Evolutionary conservation across 1,140 invertebrate species (phyloP), one percentile per base, ranked within the genome.

Genomic region (Drosophila varians): DNA sequence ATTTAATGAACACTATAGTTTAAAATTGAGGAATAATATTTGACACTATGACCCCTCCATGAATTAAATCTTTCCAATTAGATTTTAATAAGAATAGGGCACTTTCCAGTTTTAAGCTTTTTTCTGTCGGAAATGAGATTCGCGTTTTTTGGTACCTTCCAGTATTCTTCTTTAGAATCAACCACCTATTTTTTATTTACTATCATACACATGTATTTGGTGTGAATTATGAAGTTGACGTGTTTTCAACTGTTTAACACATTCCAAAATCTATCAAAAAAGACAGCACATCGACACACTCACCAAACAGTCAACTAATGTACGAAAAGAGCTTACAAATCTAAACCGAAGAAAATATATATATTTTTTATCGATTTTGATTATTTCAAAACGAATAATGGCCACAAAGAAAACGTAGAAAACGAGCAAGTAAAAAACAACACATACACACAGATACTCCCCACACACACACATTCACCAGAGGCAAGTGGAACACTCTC

Each of bases 321-420:
- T 42, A 68, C 62, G 48, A 75, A 61, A 61, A 78, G 56, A 68
- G 52, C 69, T 62, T 62, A 73, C 61, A 62, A 76, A 73, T 80
- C 77, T 62, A 62, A 77, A 73, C 51, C 65, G 25, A 48, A 51
- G 40, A 57, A 31, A 56, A 57, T 45, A 66, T 74, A 78, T 73
- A 73, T 77, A 43, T 45, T 72, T 86, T 83, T 87, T 87, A 87
- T 87, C 82, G 82, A 87, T 87, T 87, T 87, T 87, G 82, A 87
- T 87, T 87, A 87, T 87, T 87, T 87, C 77, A 87, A 87, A 82
- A 87, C 82, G 82, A 82, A 87, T 74, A 79, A 68, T 71, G 73
- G 38, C 60, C 60, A 61, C 62, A 76, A 74, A 76, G 55, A 69
- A 51, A 61, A 86, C 80, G 79, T 68, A 77, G 74, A 84, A 74